Evolutionary conservation across 2,888 invertebrate species (phyloP), one percentile per base, ranked within the genome.

Genomic region (Hyalella azteca): DNA sequence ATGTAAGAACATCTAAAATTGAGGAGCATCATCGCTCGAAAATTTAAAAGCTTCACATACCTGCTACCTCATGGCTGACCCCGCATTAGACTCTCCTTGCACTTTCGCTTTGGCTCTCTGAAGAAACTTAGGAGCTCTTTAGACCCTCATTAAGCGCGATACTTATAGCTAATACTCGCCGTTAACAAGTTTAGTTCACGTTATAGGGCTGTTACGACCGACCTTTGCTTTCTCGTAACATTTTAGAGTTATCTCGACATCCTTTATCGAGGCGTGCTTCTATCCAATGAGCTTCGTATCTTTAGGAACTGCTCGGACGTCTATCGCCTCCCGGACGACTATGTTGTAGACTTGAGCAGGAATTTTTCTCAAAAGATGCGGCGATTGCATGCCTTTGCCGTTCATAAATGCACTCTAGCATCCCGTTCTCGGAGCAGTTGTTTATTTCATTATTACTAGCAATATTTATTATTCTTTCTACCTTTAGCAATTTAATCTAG

Each of bases 151-250:
- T 66, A 66, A 66, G 66, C 66, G 66, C 32, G 66, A 66, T 66
- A 66, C 66, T 66, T 66, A 66, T 66, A 66, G 66, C 66, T 66
- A 66, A 66, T 66, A 66, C 66, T 66, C 66, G 66, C 66, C 66
- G 66, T 66, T 66, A 66, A 66, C 66, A 66, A 66, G 66, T 66
- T 59, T 66, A 66, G 66, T 36, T 66, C 66, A 66, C 66, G 66
- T 66, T 66, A 66, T 32, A 66, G 66, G 66, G 36, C 66, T 5
- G 66, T 66, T 66, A 66, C 36, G 66, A 19, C 66, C 66, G 66
- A 66, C 66, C 66, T 66, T 66, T 36, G 66, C 66, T 66, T 66
- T 36, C 66, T 66, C 66, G 36, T 66, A 66, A 32, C 66, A 29
- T 66, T 66, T 66, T 36, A 66, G 66, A 66, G 66, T 66, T 66